These are phyloP conservation scores for Scomber scombrus DNA, from an alignment of 2,113 vertebrate genomes.

Conservation along the genomic window DNA sequence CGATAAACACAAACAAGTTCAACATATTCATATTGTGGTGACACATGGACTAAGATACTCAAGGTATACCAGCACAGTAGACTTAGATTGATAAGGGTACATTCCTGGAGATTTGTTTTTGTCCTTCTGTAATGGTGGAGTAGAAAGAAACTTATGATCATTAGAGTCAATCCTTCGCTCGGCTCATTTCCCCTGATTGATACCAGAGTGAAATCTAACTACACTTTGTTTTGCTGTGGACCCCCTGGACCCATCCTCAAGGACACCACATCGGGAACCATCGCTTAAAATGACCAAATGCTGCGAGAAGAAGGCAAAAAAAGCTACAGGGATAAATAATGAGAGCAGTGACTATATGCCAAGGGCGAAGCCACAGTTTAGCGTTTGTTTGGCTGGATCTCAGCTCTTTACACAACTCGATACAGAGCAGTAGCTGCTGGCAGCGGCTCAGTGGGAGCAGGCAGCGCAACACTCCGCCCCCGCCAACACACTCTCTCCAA, in stretches of 20 bases:
- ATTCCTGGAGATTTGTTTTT: not conserved
- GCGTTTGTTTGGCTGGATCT: constrained; percentile 66
- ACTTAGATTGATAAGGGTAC: not conserved
- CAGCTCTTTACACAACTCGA: constrained; percentile 61
- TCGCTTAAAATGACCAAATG: constrained; percentile 16
- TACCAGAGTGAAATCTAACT: not conserved
- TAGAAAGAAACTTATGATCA: not conserved
- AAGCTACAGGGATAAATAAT: constrained; percentile 54
- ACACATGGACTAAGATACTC: not conserved
- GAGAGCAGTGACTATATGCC: constrained; percentile 52
- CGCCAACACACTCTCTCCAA: constrained; percentile 58
- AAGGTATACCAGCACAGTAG: not conserved
- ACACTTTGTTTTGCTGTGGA: constrained; percentile 2
- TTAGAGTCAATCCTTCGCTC: not conserved
- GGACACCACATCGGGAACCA: constrained; percentile 6
- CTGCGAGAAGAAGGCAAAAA: constrained; percentile 18
- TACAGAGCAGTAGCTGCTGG: constrained; percentile 67
- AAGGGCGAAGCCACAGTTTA: constrained; percentile 65
- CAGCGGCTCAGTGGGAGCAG: constrained; percentile 54
- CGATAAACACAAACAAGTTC: too few relatives aligned
- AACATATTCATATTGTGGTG: not conserved
- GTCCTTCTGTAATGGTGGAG: not conserved
- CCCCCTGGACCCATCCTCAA: constrained; percentile 6
- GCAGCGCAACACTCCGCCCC: constrained; percentile 18
- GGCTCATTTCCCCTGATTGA: not conserved